These are phyloP conservation scores for Margarornis squamiger DNA, from an alignment of 2,797 vertebrate species.

Conservation along the genomic window DNA sequence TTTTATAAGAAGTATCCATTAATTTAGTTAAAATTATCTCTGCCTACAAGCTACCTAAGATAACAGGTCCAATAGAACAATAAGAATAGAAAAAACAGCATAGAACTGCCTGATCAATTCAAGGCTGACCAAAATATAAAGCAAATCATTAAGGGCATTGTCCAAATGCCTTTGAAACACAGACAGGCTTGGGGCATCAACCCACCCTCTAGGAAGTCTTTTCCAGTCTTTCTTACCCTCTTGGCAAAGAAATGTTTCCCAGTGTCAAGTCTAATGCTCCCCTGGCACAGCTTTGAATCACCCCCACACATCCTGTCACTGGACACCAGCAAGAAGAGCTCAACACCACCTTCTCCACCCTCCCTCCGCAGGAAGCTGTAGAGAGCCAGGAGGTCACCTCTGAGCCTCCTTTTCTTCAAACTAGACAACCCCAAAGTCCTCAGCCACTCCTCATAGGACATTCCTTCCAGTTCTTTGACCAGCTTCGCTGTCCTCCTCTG, in stretches of 20 bases:
- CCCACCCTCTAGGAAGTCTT: not conserved
- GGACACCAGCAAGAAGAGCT: not conserved
- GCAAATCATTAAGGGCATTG: not conserved
- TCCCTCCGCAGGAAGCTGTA: not conserved
- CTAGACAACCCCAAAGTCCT: not conserved
- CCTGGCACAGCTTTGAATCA: not conserved
- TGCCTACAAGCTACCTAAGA: not conserved
- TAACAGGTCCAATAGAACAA: not conserved
- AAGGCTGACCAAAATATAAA: not conserved
- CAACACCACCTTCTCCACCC: not conserved
- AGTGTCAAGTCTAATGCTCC: not conserved
- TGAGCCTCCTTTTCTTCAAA: not conserved
- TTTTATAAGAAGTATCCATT: not conserved
- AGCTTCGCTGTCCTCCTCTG: not conserved
- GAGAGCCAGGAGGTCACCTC: not conserved
- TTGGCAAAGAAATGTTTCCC: not conserved
- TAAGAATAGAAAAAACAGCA: not conserved
- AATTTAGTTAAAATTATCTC: not conserved
- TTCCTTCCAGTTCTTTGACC: not conserved
- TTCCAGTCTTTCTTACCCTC: not conserved
- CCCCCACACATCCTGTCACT: rapidly evolving
- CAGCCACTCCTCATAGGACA: rapidly evolving
- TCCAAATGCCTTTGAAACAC: not conserved
- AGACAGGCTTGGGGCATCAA: not conserved
- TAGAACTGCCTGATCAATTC: not conserved